phyloP scores from a whole-genome alignment of 2,888 invertebrate genomes.

The Aphrophora alni region DNA sequence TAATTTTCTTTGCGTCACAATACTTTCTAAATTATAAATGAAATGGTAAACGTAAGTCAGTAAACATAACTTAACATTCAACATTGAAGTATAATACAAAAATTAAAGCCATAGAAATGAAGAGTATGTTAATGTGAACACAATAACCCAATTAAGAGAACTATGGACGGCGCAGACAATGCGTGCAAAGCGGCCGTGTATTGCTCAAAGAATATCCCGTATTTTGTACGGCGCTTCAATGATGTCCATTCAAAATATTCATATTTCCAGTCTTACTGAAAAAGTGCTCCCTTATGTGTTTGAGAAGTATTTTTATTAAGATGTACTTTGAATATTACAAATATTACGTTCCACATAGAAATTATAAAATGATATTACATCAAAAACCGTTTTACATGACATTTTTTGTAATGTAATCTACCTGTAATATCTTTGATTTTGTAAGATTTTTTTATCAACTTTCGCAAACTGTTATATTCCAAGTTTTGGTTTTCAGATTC shows the following conservation, averaged over 20 bases:
- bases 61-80: background rate
- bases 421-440: too few relatives aligned
- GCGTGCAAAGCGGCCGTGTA: background rate
- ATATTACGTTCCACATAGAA: too few relatives aligned
- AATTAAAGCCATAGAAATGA: background rate
- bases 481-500: too few relatives aligned
- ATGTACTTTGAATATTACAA: too few relatives aligned
- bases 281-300: too few relatives aligned
- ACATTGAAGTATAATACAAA: background rate
- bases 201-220: background rate
- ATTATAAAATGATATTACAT: too few relatives aligned
- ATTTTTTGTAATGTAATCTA: too few relatives aligned
- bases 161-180: conserved; percentile 1
- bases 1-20: too few relatives aligned
- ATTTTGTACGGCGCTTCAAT: background rate
- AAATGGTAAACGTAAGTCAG: background rate
- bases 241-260: background rate
- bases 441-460: too few relatives aligned
- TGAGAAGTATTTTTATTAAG: too few relatives aligned
- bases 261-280: background rate
- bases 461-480: too few relatives aligned
- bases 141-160: conserved; percentile 4
- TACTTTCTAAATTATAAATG: background rate
- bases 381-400: too few relatives aligned
- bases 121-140: background rate